phyloP scores from a whole-genome alignment of 2,797 vertebrate genomes.

The Semotilus atromaculatus region DNA sequence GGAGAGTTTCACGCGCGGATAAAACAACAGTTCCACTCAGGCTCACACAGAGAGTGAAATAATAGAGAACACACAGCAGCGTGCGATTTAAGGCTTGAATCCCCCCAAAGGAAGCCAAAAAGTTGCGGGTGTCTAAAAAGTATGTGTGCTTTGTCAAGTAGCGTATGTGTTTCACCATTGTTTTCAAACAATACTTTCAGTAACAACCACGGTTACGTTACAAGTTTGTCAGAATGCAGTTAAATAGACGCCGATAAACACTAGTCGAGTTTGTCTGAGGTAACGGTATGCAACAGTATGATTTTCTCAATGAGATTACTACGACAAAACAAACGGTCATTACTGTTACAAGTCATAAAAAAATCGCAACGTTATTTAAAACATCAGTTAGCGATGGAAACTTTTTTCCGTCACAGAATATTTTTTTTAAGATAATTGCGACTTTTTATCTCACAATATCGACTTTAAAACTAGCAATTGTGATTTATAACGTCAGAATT shows the following conservation, averaged over 20 bases:
- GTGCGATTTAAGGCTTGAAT: background rate
- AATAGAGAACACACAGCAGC: background rate
- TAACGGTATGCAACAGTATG: background rate
- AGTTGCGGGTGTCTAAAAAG: slow-evolving; percentile 13
- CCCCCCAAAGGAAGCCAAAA: slow-evolving; percentile 7
- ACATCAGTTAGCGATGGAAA: no score
- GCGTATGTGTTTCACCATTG: background rate
- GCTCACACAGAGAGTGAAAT: background rate
- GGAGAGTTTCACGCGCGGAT: slow-evolving; percentile 37
- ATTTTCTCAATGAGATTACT: background rate
- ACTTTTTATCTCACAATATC: no score
- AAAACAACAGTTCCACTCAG: background rate
- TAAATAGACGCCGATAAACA: background rate
- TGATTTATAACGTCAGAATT: no score
- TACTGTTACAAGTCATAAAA: background rate
- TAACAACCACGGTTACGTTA: background rate
- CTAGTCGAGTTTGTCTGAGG: background rate
- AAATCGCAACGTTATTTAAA: background rate
- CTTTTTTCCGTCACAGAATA: no score
- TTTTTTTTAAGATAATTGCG: no score
- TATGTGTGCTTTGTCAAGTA: background rate
- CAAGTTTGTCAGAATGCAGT: background rate
- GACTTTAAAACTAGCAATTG: no score
- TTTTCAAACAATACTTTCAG: background rate
- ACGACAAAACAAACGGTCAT: background rate